Percentiles rank a stretch among this genome's conserved stretches.
These are phyloP conservation scores for Orthonevra nobilis DNA, from an alignment of 2,888 invertebrate genomes.

Conservation along the genomic window DNA sequence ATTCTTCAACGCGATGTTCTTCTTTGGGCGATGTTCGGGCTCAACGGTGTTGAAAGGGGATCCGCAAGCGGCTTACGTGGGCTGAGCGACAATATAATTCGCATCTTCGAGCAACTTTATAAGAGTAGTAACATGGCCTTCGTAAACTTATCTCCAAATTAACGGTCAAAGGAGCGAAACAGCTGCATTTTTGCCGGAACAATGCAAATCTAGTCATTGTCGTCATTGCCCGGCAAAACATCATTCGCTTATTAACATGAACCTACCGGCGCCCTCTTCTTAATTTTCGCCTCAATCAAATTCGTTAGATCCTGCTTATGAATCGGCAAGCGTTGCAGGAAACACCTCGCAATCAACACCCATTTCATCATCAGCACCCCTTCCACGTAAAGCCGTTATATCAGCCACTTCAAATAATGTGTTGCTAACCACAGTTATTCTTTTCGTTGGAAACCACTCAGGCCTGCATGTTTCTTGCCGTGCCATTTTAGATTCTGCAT, in stretches of 20 bases:
- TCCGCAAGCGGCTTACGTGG: not conserved
- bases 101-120: conserved; percentile 3
- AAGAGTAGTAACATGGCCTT: conserved; percentile 11
- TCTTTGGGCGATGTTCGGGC: conserved; percentile 26
- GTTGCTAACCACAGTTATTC: conserved; percentile 35
- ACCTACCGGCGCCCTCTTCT: not conserved
- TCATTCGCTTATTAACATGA: conserved; percentile 56
- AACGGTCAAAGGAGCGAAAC: conserved; percentile 33
- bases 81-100: conserved; percentile 11
- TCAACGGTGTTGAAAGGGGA: no score
- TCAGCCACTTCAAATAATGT: conserved; percentile 27
- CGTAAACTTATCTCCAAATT: conserved; percentile 19
- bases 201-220: conserved; percentile 53
- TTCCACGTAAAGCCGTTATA: not conserved
- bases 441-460: conserved; percentile 57
- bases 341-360: conserved; percentile 19
- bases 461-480: no score
- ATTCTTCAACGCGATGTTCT: conserved; percentile 40
- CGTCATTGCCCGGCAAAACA: conserved; percentile 52
- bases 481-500: conserved; percentile 47
- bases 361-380: conserved; percentile 11
- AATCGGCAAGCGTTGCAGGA: not conserved
- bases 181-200: conserved; percentile 53
- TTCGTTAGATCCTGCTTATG: not conserved
- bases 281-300: not conserved